Evolutionary conservation across 2,797 vertebrate genomes (phyloP), one percentile per base, ranked within the genome.

Genomic region (Rhadinocentrus ornatus): DNA sequence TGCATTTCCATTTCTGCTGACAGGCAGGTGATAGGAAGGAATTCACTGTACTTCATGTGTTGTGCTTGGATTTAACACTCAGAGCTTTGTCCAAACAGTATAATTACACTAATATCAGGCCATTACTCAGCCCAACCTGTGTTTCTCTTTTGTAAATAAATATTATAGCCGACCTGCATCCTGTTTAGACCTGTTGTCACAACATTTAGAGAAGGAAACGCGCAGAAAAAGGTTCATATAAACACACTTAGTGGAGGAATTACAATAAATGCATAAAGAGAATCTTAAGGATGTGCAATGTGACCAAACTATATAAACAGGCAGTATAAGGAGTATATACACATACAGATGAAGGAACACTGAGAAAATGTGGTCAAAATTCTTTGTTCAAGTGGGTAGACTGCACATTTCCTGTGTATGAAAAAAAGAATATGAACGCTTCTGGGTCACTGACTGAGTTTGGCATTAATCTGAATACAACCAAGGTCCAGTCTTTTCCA

Each of bases 151-250:
- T n/a, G 60, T 84, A 89, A 88, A 91, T 78, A 52, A 61, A 78
- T 53, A 68, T 56, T 53, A 55, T 50, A 74, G 76, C 69, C 35
- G 86, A 82, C 65, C 80, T 72, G 77, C 80, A 84, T 92, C 86
- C 91, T 93, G 91, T 93, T 93, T 93, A 80, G 83, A 81, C 59
- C 69, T 59, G 77, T 78, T 56, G 24, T 86, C 85, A 84, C 81
- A 89, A 92, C 87, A 78, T 90, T 90, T 83, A 79, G 58, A 86
- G 66, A 82, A 69, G 61, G 69, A 78, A 83, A 73, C 72, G 10
- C 7, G 12, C 7, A 6, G 37, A 66, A 69, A 6, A 15, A 78
- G 52, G 71, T 77, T 81, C 20, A 7, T 34, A 68, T 87, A 89
- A 91, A 91, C 86, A 83, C 80, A 76, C 6, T 2, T 9, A 0